These are phyloP conservation scores for Hydrochoerus hydrochaeris DNA, from an alignment of 2,113 vertebrate species.

Conservation along the genomic window DNA sequence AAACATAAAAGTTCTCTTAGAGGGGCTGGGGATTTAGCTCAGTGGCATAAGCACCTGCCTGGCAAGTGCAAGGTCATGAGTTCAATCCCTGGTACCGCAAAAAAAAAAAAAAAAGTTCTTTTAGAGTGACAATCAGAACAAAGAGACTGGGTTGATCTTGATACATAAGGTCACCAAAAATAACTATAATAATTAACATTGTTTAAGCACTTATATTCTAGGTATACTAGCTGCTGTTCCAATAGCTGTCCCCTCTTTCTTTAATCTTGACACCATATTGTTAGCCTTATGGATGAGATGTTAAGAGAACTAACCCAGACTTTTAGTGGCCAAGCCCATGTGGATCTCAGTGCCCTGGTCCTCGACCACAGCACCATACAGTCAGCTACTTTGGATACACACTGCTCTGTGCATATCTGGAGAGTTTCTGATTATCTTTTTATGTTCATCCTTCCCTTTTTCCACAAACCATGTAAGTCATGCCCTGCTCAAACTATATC, in stretches of 20 bases:
- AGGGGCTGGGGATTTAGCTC: too few species aligned
- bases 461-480: not conserved
- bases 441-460: not conserved
- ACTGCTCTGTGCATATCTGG: not conserved
- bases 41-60: too few species aligned
- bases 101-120: not conserved
- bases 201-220: not conserved
- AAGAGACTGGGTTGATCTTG: slow-evolving; percentile 32
- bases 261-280: not conserved
- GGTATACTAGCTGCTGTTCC: not conserved
- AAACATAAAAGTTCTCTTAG: not conserved
- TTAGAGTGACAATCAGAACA: not conserved
- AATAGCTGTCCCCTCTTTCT: not conserved
- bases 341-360: not conserved
- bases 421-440: not conserved
- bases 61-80: too few species aligned
- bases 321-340: not conserved
- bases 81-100: too few species aligned
- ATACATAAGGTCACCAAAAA: not conserved
- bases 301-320: not conserved
- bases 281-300: not conserved
- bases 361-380: not conserved
- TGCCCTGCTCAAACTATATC: not conserved
- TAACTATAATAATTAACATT: slow-evolving; percentile 26
- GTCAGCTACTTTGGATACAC: not conserved